Evolutionary conservation across 2,888 invertebrate genomes (phyloP), one percentile per base, ranked within the genome.

Genomic region (Latrodectus hesperus): DNA sequence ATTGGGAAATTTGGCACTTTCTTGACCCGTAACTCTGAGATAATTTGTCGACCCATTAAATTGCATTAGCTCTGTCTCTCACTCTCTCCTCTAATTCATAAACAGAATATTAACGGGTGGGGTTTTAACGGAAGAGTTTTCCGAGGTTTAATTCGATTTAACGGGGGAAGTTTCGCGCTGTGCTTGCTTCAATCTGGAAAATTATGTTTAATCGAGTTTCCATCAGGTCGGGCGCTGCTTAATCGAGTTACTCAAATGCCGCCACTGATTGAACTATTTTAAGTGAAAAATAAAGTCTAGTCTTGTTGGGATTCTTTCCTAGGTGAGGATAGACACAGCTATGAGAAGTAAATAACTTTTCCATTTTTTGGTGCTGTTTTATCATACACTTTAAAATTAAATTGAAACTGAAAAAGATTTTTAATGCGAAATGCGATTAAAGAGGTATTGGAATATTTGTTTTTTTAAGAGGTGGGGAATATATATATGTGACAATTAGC

Each of bases 121-220:
- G 70, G 76, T 86, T 76, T 75, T 72, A 68, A 60, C 75, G 60
- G 72, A 22, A n/a, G n/a, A 60, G 55, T 12, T 14, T 70, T 60
- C 68, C 16, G 71, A 14, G 81, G 52, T 86, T 86, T 86, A 86
- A 86, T 86, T 86, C 76, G 71, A 86, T 86, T 86, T 75, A 81
- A 81, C 38, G 72, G 68, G 72, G 51, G 55, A 64, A 65, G 6
- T 60, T 60, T 12, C 60, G 9, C 70, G 72, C 17, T 51, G 79
- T 51, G 52, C 53, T 52, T 22, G 60, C 53, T 53, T 80, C 80
- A 80, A 86, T 86, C 71, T 81, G 80, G 75, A 81, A 86, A 86
- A 86, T 86, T 67, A 81, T 86, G 86, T 86, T 68, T 86, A 86
- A 86, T 86, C 81, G 86, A 86, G 76, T 80, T 86, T 53, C 71